Conservation (phyloP, 2,797 vertebrate species). For the Phataginus tetradactyla region DNA sequence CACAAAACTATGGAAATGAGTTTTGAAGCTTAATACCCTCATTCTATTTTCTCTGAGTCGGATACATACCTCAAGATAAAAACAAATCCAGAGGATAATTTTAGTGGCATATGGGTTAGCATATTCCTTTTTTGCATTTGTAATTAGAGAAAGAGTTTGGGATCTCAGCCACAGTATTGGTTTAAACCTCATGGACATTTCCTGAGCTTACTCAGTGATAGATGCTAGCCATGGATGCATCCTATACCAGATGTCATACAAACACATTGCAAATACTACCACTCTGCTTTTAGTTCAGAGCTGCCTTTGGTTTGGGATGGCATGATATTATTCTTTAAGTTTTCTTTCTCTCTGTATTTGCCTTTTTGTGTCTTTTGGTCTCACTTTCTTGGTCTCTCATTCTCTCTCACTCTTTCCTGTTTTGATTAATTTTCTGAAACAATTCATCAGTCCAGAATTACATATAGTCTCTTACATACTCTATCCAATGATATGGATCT, state of each 20-base stretch:
- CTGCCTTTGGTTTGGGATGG: background rate
- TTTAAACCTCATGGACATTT: background rate
- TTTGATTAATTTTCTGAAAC: background rate
- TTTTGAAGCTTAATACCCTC: constrained; percentile 40
- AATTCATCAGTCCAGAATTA: background rate
- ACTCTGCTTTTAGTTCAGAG: background rate
- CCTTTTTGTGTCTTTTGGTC: background rate
- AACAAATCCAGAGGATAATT: constrained; percentile 28
- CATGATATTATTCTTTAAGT: background rate
- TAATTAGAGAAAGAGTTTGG: constrained; percentile 19
- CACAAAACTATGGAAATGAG: constrained; percentile 56
- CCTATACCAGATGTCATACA: background rate
- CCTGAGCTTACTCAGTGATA: background rate
- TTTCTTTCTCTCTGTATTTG: background rate
- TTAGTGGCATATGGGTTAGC: constrained; percentile 11
- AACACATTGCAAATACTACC: background rate
- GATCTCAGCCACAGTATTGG: background rate
- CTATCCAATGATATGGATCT: background rate
- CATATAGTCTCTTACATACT: background rate
- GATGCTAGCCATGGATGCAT: background rate
- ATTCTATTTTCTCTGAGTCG: constrained; percentile 40
- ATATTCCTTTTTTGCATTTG: background rate
- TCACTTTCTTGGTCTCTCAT: background rate
- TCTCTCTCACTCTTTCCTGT: background rate
- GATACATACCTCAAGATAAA: constrained; percentile 9